Evolutionary conservation across 2,113 vertebrate species (phyloP).

Genomic region (Galbula dea): DNA sequence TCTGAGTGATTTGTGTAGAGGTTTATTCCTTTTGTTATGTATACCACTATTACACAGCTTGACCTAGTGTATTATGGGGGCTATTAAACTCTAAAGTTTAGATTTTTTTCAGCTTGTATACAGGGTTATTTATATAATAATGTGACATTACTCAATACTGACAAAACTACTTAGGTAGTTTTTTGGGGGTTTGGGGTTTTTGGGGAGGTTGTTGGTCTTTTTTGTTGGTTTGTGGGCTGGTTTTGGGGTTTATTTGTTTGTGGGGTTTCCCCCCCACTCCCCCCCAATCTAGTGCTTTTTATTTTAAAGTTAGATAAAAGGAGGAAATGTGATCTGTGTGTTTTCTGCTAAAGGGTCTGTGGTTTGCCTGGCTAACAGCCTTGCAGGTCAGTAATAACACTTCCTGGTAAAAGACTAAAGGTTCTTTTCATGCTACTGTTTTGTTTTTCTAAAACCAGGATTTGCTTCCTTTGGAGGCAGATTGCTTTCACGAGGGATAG

Average conservation of each 20-base stretch:
- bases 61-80: slow-evolving; percentile 68
- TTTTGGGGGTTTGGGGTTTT: neutral
- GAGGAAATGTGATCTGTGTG: slow-evolving; percentile 71
- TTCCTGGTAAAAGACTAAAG: slow-evolving; percentile 72
- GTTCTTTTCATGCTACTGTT: slow-evolving; percentile 75
- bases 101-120: slow-evolving; percentile 79
- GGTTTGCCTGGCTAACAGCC: slow-evolving; percentile 65
- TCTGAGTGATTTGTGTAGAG: slow-evolving; percentile 73
- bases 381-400: slow-evolving; percentile 69
- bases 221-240: neutral
- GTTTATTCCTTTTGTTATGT: slow-evolving; percentile 68
- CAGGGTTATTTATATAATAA: slow-evolving; percentile 86
- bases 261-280: neutral
- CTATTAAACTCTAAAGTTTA: slow-evolving; percentile 74
- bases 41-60: slow-evolving; percentile 72
- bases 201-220: neutral
- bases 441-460: slow-evolving; percentile 73
- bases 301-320: slow-evolving; percentile 66
- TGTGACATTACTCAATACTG: slow-evolving; percentile 80
- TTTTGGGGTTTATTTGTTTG: neutral
- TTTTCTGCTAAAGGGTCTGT: slow-evolving; percentile 69
- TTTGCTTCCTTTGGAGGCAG: slow-evolving; percentile 72
- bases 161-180: slow-evolving; percentile 78
- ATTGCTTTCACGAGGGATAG: slow-evolving; percentile 66
- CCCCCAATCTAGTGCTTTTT: slow-evolving; percentile 56